Conservation (phyloP, 23 tunicate genomes). For the Trididemnum clinides region DNA sequence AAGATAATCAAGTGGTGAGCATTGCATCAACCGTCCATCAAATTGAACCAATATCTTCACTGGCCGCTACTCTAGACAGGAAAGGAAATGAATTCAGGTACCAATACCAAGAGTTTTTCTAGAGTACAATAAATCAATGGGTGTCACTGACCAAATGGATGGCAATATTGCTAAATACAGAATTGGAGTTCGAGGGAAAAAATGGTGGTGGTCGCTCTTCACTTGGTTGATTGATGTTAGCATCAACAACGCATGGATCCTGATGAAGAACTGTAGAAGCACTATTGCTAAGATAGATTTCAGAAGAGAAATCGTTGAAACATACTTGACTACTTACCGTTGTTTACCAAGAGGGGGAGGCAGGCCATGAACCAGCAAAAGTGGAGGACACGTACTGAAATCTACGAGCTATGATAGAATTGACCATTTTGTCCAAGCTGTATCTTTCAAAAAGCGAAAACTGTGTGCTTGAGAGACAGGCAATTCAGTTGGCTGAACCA, state of each 20-base stretch:
- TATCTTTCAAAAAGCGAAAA: neutral
- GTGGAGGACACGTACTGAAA: neutral
- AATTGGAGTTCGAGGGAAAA: neutral
- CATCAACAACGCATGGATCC: slow-evolving; percentile 8
- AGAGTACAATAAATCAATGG: neutral
- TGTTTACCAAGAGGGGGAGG: neutral
- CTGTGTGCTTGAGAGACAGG: neutral
- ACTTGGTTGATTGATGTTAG: slow-evolving; percentile 19
- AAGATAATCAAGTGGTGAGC: neutral
- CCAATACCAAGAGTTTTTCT: neutral
- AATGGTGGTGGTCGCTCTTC: neutral
- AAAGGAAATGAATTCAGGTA: neutral
- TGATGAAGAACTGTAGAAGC: neutral
- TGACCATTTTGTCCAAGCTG: neutral
- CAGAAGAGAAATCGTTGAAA: neutral
- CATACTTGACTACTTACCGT: neutral
- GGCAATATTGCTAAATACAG: neutral
- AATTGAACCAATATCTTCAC: neutral
- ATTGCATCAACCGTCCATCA: neutral
- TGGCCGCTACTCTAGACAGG: neutral
- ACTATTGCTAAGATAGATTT: neutral
- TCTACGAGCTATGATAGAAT: neutral
- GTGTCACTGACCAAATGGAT: slow-evolving; percentile 17
- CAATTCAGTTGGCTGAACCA: neutral
- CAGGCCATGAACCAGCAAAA: neutral